Evolutionary conservation across 2,797 vertebrate species (phyloP).

Genomic region (Argyrosomus regius): DNA sequence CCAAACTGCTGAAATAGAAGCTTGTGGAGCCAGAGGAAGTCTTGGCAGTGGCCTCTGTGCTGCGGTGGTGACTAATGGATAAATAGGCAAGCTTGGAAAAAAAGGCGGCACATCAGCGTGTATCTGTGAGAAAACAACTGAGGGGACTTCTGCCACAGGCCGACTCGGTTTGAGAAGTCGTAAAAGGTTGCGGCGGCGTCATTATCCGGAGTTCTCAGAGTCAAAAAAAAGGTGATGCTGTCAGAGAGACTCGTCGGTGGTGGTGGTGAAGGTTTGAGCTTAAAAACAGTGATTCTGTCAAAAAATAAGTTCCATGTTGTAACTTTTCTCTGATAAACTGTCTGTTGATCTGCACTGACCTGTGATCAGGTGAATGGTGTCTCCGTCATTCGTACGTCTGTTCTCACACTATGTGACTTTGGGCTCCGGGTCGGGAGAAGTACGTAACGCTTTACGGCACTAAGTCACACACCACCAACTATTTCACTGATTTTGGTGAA

Average conservation of each 20-base stretch:
- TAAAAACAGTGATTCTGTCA: not conserved
- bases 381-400: too few species aligned
- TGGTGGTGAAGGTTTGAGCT: not conserved
- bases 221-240: not conserved
- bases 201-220: not conserved
- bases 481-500: too few species aligned
- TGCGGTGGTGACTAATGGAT: constrained; percentile 61
- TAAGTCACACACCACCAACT: too few species aligned
- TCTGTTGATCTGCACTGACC: too few species aligned
- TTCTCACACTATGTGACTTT: too few species aligned
- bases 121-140: constrained; percentile 36
- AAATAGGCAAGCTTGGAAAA: constrained; percentile 36
- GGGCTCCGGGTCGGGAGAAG: too few species aligned
- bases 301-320: not conserved
- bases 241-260: not conserved
- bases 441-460: too few species aligned
- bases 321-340: too few species aligned
- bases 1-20: constrained; percentile 63
- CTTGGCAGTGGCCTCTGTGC: constrained; percentile 38
- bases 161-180: not conserved
- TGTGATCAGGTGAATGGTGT: too few species aligned
- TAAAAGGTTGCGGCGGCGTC: not conserved
- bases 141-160: not conserved
- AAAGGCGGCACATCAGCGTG: constrained; percentile 25
- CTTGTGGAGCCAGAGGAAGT: constrained; percentile 29